A percentile compares a stretch with the other conserved stretches of the same genome.
Evolutionary conservation across 1,140 invertebrate genomes (phyloP).

Genomic region (Macrocentrus cingulum): DNA sequence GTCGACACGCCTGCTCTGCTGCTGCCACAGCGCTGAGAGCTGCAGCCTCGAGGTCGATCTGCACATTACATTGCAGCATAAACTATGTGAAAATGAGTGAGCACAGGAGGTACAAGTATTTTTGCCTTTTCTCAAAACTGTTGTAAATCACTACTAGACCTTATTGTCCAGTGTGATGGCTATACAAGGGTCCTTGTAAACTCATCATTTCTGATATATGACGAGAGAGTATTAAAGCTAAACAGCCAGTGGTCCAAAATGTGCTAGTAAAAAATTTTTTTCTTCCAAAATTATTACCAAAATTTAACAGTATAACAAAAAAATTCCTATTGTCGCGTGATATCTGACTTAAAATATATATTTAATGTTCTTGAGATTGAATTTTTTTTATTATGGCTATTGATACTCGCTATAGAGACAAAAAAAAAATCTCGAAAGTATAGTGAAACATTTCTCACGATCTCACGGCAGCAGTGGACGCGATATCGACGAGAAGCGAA

Average conservation of each 20-base stretch:
- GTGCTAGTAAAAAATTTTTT: too few relatives aligned
- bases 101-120: neutral
- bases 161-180: constrained; percentile 32
- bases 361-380: too few relatives aligned
- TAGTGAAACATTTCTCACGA: constrained; percentile 10
- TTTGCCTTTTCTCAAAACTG: neutral
- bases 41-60: neutral
- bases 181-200: constrained; percentile 33
- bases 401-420: too few relatives aligned
- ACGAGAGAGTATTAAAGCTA: constrained; percentile 19
- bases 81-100: neutral
- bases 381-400: too few relatives aligned
- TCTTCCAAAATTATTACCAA: too few relatives aligned
- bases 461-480: neutral
- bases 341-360: too few relatives aligned
- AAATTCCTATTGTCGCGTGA: too few relatives aligned
- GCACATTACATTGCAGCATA: neutral
- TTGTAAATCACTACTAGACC: constrained; percentile 28
- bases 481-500: neutral
- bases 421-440: too few relatives aligned
- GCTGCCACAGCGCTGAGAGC: too few relatives aligned
- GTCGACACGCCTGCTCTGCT: constrained; percentile 28
- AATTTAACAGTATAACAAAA: too few relatives aligned
- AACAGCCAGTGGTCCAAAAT: too few relatives aligned
- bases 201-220: constrained; percentile 40